Conservation (phyloP, 2,888 invertebrate species). For the Steinernema hermaphroditum region DNA sequence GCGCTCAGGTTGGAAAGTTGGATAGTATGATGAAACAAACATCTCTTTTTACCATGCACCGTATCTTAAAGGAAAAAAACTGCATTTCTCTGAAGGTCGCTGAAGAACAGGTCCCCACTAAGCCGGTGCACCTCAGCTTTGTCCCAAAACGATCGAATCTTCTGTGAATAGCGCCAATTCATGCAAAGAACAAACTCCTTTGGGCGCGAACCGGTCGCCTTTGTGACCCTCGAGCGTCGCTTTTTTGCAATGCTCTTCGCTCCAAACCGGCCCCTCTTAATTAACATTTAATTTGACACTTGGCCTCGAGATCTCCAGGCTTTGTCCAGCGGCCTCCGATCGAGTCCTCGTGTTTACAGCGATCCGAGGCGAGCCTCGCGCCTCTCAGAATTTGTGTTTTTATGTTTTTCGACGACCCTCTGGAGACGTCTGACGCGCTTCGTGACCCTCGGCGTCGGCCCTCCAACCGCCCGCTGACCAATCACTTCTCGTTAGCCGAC, state of each 20-base stretch:
- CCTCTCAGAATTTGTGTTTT: slow-evolving; percentile 23
- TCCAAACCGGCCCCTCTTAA: not conserved
- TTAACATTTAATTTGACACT: slow-evolving; percentile 25
- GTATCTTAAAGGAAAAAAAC: no score
- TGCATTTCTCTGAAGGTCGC: no score
- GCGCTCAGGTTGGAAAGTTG: no score
- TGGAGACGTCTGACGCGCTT: slow-evolving; percentile 25
- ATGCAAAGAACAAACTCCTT: no score
- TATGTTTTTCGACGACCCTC: not conserved
- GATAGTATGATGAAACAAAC: no score
- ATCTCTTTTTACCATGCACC: no score
- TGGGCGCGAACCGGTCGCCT: no score
- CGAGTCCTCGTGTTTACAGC: slow-evolving; percentile 6
- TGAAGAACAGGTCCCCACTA: no score
- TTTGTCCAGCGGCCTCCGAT: slow-evolving; percentile 22
- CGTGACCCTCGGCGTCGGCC: slow-evolving; percentile 7
- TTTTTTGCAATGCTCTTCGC: not conserved
- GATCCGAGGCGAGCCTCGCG: not conserved
- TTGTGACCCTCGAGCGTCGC: not conserved
- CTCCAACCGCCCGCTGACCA: not conserved
- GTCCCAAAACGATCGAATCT: no score
- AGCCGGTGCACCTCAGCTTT: no score
- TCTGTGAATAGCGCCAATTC: no score
- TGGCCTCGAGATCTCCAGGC: slow-evolving; percentile 10
- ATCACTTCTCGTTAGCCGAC: slow-evolving; percentile 10